Percentiles rank a stretch among this genome's conserved stretches.
Conservation (phyloP, 1,140 invertebrate species). For the Dendrolimus punctatus region DNA sequence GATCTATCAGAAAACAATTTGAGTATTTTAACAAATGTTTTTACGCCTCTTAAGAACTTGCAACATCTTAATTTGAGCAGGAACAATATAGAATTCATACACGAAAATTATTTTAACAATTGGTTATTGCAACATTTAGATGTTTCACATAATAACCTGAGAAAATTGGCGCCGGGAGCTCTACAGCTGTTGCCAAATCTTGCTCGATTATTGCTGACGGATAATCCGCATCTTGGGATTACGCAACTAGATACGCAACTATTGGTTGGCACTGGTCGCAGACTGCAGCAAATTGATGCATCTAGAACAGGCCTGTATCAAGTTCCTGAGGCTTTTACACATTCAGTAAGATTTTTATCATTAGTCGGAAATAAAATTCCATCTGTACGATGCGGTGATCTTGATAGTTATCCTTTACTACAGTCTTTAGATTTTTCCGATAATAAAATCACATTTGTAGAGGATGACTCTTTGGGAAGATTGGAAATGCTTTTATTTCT, state of each 20-base stretch:
- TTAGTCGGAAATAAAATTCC: constrained; percentile 83
- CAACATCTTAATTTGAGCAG: constrained; percentile 81
- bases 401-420: constrained; percentile 91
- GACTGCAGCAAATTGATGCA: constrained; percentile 86
- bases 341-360: constrained; percentile 85
- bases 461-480: constrained; percentile 89
- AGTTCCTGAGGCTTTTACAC: constrained; percentile 88
- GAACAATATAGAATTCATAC: constrained; percentile 80
- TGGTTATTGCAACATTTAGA: constrained; percentile 83
- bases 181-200: constrained; percentile 83
- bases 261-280: constrained; percentile 79
- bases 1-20: constrained; percentile 77
- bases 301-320: constrained; percentile 84
- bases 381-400: constrained; percentile 84
- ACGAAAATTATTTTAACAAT: constrained; percentile 71
- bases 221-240: constrained; percentile 77
- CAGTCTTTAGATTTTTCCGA: constrained; percentile 86
- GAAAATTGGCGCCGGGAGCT: constrained; percentile 78
- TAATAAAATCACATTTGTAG: constrained; percentile 83
- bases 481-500: constrained; percentile 85
- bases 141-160: constrained; percentile 83
- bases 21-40: constrained; percentile 72
- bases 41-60: constrained; percentile 74
- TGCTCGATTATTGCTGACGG: constrained; percentile 82
- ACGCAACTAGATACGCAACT: constrained; percentile 74